phyloP scores from a whole-genome alignment of 2,888 invertebrate genomes.

The Callyntrura guangdongensis region DNA sequence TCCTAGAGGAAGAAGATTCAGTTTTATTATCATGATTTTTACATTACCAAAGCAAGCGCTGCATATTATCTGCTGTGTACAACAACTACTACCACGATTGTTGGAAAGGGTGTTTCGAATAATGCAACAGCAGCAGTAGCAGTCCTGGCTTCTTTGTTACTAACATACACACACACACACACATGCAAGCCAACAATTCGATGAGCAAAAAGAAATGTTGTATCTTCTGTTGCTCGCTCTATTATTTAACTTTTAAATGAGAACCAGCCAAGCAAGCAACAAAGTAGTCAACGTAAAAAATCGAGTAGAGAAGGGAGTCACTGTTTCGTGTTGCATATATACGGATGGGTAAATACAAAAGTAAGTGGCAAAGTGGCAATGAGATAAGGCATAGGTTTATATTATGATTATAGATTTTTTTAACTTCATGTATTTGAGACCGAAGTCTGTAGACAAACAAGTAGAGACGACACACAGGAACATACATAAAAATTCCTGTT shows the following conservation, averaged over 20 bases:
- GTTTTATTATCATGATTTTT: too few species aligned
- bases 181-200: neutral
- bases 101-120: too few species aligned
- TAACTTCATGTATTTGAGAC: neutral
- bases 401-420: neutral
- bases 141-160: neutral
- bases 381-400: neutral
- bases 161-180: neutral
- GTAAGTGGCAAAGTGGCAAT: neutral
- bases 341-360: neutral
- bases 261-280: neutral
- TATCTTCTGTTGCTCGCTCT: neutral
- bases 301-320: neutral
- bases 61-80: too few species aligned
- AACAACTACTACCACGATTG: too few species aligned
- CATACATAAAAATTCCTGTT: slow-evolving; percentile 22
- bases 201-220: neutral
- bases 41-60: too few species aligned
- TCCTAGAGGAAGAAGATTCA: too few species aligned
- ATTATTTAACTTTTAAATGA: slow-evolving; percentile 42
- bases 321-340: neutral
- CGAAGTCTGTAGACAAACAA: neutral
- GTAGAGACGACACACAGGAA: slow-evolving; percentile 19
- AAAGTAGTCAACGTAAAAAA: neutral
- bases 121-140: too few species aligned